Percentiles rank a stretch among this genome's conserved stretches.
Conservation (phyloP, 23 tunicate genomes). For the Oikopleura vanhoeffeni region DNA sequence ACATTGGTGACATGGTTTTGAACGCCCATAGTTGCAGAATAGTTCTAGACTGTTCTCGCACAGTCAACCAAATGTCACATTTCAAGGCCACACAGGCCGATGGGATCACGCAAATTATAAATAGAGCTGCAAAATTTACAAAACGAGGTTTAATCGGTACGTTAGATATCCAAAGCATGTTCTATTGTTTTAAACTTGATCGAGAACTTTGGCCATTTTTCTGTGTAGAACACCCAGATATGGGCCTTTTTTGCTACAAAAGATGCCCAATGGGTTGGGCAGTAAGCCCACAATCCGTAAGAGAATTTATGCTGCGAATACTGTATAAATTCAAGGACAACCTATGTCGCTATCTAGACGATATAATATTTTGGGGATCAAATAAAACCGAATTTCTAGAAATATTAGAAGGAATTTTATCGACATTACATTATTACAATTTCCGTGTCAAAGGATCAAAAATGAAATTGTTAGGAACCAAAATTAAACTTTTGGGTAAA, state of each 20-base stretch:
- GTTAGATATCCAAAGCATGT: not conserved
- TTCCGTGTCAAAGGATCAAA: not conserved
- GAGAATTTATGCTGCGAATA: not conserved
- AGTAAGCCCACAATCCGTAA: no score
- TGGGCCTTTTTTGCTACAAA: not conserved
- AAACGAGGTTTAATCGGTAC: not conserved
- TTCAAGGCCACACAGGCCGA: not conserved
- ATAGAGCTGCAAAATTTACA: not conserved
- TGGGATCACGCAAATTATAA: not conserved
- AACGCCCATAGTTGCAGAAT: not conserved
- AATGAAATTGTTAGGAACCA: not conserved
- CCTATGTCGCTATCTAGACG: not conserved
- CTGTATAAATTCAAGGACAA: not conserved
- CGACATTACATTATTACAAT: not conserved
- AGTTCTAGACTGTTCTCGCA: not conserved
- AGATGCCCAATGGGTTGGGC: conserved; percentile 7
- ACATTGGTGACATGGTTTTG: not conserved
- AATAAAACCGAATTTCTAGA: not conserved
- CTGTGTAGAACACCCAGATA: not conserved
- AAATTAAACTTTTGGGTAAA: not conserved
- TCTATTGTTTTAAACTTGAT: not conserved
- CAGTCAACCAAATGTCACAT: not conserved
- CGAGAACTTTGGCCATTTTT: not conserved
- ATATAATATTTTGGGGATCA: not conserved
- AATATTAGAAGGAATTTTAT: not conserved